Percentiles rank a stretch among this genome's conserved stretches.
phyloP scores from a whole-genome alignment of 1,140 invertebrate species.

The Agrypnia vestita region DNA sequence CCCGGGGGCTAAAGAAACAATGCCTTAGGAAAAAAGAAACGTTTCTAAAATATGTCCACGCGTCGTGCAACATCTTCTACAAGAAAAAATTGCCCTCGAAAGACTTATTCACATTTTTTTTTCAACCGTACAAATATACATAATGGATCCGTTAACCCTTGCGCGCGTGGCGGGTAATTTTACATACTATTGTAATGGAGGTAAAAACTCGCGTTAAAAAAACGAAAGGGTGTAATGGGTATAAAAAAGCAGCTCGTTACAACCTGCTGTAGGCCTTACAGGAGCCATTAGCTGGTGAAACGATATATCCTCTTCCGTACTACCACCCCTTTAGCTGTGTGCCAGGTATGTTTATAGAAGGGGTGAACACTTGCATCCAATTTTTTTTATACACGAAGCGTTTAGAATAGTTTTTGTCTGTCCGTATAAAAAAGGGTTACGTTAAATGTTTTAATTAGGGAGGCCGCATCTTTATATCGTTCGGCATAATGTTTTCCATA shows the following conservation, averaged over 20 bases:
- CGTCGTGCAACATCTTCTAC: conserved; percentile 27
- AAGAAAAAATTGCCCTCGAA: conserved; percentile 43
- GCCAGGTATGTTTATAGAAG: conserved; percentile 39
- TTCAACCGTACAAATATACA: conserved; percentile 49
- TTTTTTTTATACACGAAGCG: conserved; percentile 43
- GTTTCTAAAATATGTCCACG: conserved; percentile 42
- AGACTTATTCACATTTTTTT: conserved; percentile 60
- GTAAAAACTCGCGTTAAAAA: conserved; percentile 51
- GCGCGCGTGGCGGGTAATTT: conserved; percentile 57
- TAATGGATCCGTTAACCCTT: conserved; percentile 59
- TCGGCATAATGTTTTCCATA: conserved; percentile 53
- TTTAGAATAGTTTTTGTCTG: conserved; percentile 44
- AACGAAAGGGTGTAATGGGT: conserved; percentile 60
- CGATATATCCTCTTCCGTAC: conserved; percentile 54
- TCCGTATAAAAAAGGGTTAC: conserved; percentile 53
- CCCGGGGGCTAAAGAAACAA: conserved; percentile 33
- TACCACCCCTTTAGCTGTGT: conserved; percentile 40
- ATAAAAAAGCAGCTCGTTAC: conserved; percentile 59
- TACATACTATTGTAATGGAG: conserved; percentile 46
- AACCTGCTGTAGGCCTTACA: conserved; percentile 58
- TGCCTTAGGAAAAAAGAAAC: conserved; percentile 27
- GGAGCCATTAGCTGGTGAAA: conserved; percentile 56
- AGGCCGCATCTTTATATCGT: conserved; percentile 50
- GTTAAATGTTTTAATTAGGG: conserved; percentile 60
- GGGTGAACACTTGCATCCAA: conserved; percentile 37